Base-by-base conservation (phyloP, 2,113 vertebrate species). In the Apodemus speciosus region DNA sequence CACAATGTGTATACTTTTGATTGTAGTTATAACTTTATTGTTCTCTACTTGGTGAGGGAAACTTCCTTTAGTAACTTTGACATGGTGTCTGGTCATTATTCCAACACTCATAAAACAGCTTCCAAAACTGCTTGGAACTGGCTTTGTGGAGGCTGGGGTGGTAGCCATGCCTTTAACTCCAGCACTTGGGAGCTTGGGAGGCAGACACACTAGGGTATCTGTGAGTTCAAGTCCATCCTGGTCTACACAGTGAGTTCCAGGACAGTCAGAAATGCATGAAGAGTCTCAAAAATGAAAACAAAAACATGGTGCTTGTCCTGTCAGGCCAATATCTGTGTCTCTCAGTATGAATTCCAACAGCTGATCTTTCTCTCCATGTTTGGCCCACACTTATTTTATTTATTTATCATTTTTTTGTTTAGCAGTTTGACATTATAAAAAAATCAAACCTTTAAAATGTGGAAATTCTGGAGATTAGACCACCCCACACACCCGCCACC, bases 321-420 rank as follows among this genome's bases (percentile, higher is more conserved):
- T 9, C 10, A 43, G 1, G 9, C 30, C 0, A 7, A 40, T 8
- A 49, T 51, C 49, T 62, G 35, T 1, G 3, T 7, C 46, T 66
- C 51, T 9, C 7, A 30, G 9, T 10, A 30, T 15, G 13, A 8
- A 40, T 76, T n/a, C 40, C 20, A 14, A 15, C n/a, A 13, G 5
- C 9, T 62, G 4, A 16, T 35, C 4, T 85, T 43, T 43, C 20
- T 6, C 30, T 27, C 72, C 14, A 16, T 6, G 27, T 23, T 46
- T 69, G 60, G 15, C 2, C 40, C 18, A 20, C 2, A 15, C 0
- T 15, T 21, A 10, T 2, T n/a, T 8, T n/a, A 69, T 7, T n/a
- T 69, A 69, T 69, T 69, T 69, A n/a, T 91, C 15, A 9, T 11
- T 84, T 69, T 14, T 8, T 32, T 49, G 18, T 68, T 2, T 90